Conservation (phyloP, 2,888 invertebrate genomes). For the Reticulitermes lucifugus region DNA sequence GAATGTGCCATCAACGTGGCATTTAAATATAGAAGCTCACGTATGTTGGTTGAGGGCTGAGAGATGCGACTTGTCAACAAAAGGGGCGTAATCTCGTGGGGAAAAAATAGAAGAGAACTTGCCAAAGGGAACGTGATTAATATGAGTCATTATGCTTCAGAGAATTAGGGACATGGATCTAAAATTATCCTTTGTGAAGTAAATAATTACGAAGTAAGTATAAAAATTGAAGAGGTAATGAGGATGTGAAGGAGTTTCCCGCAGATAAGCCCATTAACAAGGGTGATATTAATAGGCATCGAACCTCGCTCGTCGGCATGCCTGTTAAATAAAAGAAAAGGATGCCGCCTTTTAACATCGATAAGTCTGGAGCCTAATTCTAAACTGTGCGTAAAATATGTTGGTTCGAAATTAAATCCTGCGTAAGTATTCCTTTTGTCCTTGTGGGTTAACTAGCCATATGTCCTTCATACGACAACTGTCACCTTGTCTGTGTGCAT, state of each 20-base stretch:
- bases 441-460: too few species aligned
- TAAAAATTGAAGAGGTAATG: not conserved
- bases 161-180: not conserved
- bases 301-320: not conserved
- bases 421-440: too few species aligned
- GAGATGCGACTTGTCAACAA: not conserved
- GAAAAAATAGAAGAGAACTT: not conserved
- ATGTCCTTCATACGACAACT: too few species aligned
- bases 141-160: not conserved
- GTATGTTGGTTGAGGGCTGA: not conserved
- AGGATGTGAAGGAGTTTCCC: not conserved
- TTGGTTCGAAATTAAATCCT: too few species aligned
- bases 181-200: not conserved
- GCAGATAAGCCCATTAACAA: not conserved
- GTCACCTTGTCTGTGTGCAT: too few species aligned
- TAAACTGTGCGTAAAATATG: too few species aligned
- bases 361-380: too few species aligned
- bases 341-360: too few species aligned
- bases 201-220: not conserved
- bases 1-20: not conserved
- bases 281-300: not conserved
- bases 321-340: too few species aligned
- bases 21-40: not conserved
- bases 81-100: not conserved
- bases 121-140: not conserved